These are phyloP conservation scores for Bursaphelenchus okinawaensis DNA, from an alignment of 2,888 invertebrate genomes.

Conservation along the genomic window DNA sequence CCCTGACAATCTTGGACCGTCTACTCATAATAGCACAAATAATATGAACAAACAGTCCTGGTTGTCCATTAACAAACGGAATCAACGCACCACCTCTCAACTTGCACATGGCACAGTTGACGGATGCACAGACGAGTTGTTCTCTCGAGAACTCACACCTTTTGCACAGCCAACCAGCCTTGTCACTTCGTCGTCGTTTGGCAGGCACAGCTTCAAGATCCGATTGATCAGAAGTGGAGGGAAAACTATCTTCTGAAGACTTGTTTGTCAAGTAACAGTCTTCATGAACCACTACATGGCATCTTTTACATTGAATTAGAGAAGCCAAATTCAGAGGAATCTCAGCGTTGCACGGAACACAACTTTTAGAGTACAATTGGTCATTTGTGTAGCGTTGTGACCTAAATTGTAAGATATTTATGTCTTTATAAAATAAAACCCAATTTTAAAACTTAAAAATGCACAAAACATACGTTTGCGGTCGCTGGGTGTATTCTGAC, in stretches of 20 bases:
- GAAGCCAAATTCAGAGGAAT: not conserved
- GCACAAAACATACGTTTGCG: not conserved
- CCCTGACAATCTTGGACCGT: constrained; percentile 15
- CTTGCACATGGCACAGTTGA: constrained; percentile 41
- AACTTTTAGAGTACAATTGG: not conserved
- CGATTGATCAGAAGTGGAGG: constrained; percentile 1
- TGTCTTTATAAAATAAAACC: not conserved
- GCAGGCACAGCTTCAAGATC: not conserved
- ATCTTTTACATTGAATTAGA: constrained; percentile 8
- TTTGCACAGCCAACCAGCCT: constrained; percentile 5
- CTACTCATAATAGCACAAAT: constrained; percentile 39
- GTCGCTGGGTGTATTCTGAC: not conserved
- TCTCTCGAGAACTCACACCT: constrained; percentile 1
- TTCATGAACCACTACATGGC: constrained; percentile 24
- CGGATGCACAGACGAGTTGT: constrained; percentile 7
- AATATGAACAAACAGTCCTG: constrained; percentile 40
- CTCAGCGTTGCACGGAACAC: not conserved
- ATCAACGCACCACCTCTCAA: constrained; percentile 46
- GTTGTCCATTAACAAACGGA: constrained; percentile 3
- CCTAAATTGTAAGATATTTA: constrained; percentile 1
- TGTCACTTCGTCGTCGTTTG: constrained; percentile 6
- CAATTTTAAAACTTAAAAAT: not conserved
- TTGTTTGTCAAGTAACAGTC: constrained; percentile 17
- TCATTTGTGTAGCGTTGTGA: constrained; percentile 7
- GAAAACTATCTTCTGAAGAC: not conserved